Percentiles rank a stretch among this genome's conserved stretches.
Conservation (phyloP, 2,888 invertebrate genomes). For the Lasioglossum lativentre region DNA sequence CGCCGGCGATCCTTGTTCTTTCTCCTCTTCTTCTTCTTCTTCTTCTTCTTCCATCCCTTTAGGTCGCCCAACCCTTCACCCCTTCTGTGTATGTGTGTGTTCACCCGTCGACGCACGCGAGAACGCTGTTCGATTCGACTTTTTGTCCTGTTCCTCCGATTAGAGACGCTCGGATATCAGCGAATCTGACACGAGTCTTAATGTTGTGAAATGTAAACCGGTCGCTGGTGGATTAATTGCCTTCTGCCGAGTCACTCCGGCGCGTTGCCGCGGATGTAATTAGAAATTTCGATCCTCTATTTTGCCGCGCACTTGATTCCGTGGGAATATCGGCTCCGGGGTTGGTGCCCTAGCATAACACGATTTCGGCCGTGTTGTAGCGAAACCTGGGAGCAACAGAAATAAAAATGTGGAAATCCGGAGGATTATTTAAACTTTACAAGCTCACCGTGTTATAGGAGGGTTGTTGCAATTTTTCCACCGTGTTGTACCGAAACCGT, state of each 20-base stretch:
- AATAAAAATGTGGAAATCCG: no score
- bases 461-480: no score
- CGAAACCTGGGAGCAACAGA: background rate
- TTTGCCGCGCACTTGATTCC: background rate
- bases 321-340: background rate
- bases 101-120: background rate
- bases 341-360: background rate
- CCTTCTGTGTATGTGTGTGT: background rate
- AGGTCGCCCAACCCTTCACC: background rate
- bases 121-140: constrained; percentile 10
- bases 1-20: background rate
- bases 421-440: no score
- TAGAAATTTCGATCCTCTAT: constrained; percentile 6
- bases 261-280: background rate
- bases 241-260: background rate
- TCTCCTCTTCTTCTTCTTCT: background rate
- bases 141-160: constrained; percentile 14
- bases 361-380: background rate
- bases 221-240: constrained; percentile 16
- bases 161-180: constrained; percentile 10
- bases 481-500: background rate
- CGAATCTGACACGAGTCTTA: constrained; percentile 11
- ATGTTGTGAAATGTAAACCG: constrained; percentile 36
- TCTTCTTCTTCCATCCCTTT: background rate
- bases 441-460: no score